Conservation (phyloP, 2,888 invertebrate species). For the Oxyteleia sp. region DNA sequence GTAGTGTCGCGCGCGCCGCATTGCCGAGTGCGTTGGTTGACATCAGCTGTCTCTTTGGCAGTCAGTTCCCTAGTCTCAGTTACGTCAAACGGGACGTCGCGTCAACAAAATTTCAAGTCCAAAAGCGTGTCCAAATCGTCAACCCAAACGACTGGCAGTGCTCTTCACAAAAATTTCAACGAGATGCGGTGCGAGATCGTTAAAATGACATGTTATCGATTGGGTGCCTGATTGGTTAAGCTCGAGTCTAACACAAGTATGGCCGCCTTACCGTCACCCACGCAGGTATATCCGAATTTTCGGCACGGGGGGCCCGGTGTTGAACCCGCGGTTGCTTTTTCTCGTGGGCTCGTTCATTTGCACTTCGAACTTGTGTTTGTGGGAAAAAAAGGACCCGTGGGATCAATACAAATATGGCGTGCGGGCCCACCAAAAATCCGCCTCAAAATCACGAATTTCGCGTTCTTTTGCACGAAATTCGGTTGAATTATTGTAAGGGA, state of each 20-base stretch:
- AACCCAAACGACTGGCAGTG: too few relatives aligned
- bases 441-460: too few relatives aligned
- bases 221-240: conserved; percentile 86
- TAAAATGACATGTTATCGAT: conserved; percentile 84
- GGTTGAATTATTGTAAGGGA: too few relatives aligned
- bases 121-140: too few relatives aligned
- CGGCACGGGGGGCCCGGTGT: not conserved
- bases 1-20: conserved; percentile 41
- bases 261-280: conserved; percentile 95
- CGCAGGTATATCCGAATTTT: conserved; percentile 90
- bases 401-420: too few relatives aligned
- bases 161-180: conserved; percentile 26
- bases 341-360: too few relatives aligned
- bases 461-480: too few relatives aligned
- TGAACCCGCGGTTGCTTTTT: too few relatives aligned
- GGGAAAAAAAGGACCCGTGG: too few relatives aligned
- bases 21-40: conserved; percentile 14
- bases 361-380: not conserved
- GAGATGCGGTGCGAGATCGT: conserved; percentile 70
- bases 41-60: too few relatives aligned
- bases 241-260: conserved; percentile 89
- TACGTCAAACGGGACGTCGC: not conserved
- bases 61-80: too few relatives aligned
- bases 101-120: not conserved
- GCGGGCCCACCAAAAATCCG: too few relatives aligned